Conservation (phyloP, 2,888 invertebrate genomes). For the Deilephila elpenor region DNA sequence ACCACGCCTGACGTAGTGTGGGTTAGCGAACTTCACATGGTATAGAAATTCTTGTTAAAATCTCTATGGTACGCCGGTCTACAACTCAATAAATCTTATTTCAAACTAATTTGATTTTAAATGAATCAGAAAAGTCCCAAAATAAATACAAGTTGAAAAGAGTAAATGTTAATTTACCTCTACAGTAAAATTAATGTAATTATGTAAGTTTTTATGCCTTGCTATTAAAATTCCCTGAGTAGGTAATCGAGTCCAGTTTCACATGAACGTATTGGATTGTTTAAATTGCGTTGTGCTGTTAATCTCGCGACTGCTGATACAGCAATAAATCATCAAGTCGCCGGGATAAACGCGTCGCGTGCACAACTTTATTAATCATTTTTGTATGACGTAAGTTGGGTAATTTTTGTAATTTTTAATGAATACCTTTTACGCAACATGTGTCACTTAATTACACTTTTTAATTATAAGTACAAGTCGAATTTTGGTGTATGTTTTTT, state of each 20-base stretch:
- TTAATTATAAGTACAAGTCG: not conserved
- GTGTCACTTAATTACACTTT: not conserved
- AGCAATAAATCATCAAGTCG: constrained; percentile 5
- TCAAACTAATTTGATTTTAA: not conserved
- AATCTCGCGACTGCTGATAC: not conserved
- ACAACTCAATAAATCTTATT: not conserved
- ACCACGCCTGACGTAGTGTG: too few relatives aligned
- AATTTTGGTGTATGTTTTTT: not conserved
- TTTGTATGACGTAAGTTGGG: constrained; percentile 33
- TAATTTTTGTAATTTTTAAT: not conserved
- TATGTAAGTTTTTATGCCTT: not conserved
- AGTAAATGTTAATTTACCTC: not conserved
- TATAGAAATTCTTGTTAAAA: too few relatives aligned
- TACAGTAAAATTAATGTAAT: not conserved
- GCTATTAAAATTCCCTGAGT: not conserved
- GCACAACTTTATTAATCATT: constrained; percentile 31
- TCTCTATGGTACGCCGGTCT: too few relatives aligned
- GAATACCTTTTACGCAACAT: not conserved
- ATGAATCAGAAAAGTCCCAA: not conserved
- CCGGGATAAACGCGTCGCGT: constrained; percentile 3
- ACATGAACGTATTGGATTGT: not conserved
- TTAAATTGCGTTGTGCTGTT: not conserved
- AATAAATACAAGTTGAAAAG: too few relatives aligned
- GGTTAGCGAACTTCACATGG: too few relatives aligned
- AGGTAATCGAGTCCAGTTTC: not conserved